phyloP scores from a whole-genome alignment of 2,797 vertebrate genomes.

The Gouania willdenowi region DNA sequence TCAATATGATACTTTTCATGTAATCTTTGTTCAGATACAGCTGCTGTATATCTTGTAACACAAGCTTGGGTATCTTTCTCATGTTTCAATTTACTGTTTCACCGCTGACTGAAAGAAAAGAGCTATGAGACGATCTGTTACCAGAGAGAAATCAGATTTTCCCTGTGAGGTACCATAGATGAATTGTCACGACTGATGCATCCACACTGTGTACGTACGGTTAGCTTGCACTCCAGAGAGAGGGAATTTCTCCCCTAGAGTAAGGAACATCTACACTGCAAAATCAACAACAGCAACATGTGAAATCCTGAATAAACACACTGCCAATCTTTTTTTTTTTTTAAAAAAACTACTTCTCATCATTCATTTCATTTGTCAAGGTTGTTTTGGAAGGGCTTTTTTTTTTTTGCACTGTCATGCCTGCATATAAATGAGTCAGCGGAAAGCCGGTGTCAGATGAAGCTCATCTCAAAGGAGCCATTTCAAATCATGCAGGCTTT shows the following conservation, averaged over 20 bases:
- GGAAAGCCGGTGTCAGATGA: conserved; percentile 35
- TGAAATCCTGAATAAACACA: conserved; percentile 15
- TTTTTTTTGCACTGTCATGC: conserved; percentile 23
- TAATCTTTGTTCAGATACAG: conserved; percentile 31
- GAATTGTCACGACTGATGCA: conserved; percentile 58
- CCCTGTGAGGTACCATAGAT: conserved; percentile 52
- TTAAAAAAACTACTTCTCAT: conserved; percentile 26
- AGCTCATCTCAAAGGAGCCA: conserved; percentile 53
- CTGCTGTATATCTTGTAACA: conserved; percentile 32
- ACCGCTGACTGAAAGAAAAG: conserved; percentile 51
- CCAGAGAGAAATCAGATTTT: conserved; percentile 59
- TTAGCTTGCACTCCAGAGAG: conserved; percentile 4
- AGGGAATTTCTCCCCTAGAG: background rate
- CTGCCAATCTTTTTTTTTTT: conserved; percentile 8
- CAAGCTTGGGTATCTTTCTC: conserved; percentile 61
- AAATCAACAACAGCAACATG: conserved; percentile 33
- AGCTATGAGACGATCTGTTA: conserved; percentile 63
- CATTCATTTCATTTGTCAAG: conserved; percentile 31
- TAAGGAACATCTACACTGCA: conserved; percentile 16
- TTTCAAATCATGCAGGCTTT: conserved; percentile 52
- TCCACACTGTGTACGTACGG: conserved; percentile 14
- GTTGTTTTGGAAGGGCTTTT: conserved; percentile 35
- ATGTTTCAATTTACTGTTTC: conserved; percentile 72
- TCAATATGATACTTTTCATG: conserved; percentile 9
- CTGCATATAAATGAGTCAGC: conserved; percentile 30